phyloP scores from a whole-genome alignment of 2,888 invertebrate genomes.

The Watsonalla cultraria region DNA sequence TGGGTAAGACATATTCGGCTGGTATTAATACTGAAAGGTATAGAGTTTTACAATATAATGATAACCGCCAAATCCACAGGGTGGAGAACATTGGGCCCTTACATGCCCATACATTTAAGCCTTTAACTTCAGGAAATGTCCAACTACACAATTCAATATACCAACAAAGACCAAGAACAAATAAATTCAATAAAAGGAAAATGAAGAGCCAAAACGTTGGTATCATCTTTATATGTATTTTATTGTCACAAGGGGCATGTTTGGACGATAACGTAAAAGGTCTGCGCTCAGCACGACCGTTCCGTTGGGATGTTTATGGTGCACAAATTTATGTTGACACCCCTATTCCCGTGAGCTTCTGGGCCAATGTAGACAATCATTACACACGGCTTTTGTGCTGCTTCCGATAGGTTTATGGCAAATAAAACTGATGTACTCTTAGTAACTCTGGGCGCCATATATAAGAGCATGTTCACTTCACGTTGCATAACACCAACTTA shows the following conservation, averaged over 20 bases:
- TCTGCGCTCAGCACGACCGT: background rate
- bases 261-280: background rate
- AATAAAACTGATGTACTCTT: slow-evolving; percentile 11
- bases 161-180: background rate
- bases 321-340: background rate
- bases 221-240: background rate
- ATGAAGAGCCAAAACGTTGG: background rate
- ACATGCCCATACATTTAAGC: no score
- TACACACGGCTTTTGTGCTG: slow-evolving; percentile 19
- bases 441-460: no score
- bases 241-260: slow-evolving; percentile 1
- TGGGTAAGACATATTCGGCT: no score
- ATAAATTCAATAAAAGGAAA: background rate
- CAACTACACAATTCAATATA: background rate
- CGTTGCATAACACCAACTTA: no score
- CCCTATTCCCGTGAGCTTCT: slow-evolving; percentile 4
- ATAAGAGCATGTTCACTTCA: background rate
- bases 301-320: background rate
- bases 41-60: no score
- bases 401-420: slow-evolving; percentile 24
- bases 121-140: no score
- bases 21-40: no score
- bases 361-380: slow-evolving; percentile 18
- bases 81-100: no score
- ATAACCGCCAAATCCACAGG: no score